Evolutionary conservation across 2,797 vertebrate species (phyloP).

Genomic region (Phaenicophaeus curvirostris): DNA sequence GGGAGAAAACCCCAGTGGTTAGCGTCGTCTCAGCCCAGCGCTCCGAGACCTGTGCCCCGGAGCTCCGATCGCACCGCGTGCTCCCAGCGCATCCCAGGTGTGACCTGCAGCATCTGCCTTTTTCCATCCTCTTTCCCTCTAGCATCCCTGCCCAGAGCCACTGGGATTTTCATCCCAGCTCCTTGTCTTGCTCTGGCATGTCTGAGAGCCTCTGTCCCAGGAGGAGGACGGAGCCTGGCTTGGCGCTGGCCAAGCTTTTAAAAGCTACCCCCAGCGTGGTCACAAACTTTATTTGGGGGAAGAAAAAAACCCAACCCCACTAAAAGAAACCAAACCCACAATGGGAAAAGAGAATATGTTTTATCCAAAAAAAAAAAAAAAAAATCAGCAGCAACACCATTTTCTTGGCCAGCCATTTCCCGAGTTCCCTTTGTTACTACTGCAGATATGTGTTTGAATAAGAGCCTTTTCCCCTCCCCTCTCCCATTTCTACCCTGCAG

Average conservation of each 20-base stretch:
- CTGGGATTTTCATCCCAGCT: neutral
- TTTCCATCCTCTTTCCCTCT: neutral
- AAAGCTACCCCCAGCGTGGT: neutral
- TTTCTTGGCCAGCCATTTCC: constrained; percentile 67
- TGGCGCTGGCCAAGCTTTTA: neutral
- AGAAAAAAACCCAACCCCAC: neutral
- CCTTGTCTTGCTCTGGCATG: neutral
- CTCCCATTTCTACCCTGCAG: constrained; percentile 76
- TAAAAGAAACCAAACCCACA: neutral
- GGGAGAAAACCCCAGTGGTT: neutral
- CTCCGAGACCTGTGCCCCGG: neutral
- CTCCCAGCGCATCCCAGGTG: fast-evolving
- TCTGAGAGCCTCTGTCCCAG: neutral
- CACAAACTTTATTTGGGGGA: constrained; percentile 23
- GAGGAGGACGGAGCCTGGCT: neutral
- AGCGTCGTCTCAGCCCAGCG: neutral
- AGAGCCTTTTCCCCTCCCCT: constrained; percentile 68
- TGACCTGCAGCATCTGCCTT: fast-evolving
- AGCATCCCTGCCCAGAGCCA: fast-evolving
- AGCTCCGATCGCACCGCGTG: fast-evolving
- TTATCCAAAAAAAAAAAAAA: neutral
- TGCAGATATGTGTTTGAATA: constrained; percentile 72
- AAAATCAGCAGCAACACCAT: constrained; percentile 5
- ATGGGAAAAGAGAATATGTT: neutral
- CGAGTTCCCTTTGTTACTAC: constrained; percentile 72